Evolutionary conservation across 2,888 invertebrate genomes (phyloP).

Genomic region (Pelosia muscerda): DNA sequence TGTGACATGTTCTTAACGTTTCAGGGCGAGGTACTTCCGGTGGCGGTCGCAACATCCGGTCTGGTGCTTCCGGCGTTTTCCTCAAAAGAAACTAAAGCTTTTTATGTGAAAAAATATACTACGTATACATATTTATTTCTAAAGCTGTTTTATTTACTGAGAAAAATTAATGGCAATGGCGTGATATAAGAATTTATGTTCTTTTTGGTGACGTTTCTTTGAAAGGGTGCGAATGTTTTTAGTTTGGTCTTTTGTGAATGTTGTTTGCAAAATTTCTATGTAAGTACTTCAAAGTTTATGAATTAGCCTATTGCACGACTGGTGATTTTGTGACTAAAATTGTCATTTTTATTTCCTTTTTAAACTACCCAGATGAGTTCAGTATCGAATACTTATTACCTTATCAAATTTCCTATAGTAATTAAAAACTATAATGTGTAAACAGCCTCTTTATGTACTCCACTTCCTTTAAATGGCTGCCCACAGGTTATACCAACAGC

Average conservation of each 20-base stretch:
- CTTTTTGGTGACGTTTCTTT: conserved; percentile 1
- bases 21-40: conserved; percentile 68
- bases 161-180: conserved; percentile 27
- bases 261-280: no score
- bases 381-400: no score
- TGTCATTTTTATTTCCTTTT: no score
- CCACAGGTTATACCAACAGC: not conserved
- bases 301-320: no score
- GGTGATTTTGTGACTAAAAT: no score
- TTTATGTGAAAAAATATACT: conserved; percentile 45
- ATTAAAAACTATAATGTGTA: no score
- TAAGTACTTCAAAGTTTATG: no score
- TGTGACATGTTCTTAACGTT: conserved; percentile 69
- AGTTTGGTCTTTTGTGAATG: no score
- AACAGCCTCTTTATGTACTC: no score
- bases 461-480: no score
- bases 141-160: conserved; percentile 39
- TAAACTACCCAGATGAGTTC: no score
- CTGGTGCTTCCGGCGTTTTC: conserved; percentile 71
- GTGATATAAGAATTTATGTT: conserved; percentile 22
- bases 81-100: conserved; percentile 54
- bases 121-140: conserved; percentile 32
- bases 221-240: not conserved
- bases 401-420: no score
- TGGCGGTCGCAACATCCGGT: conserved; percentile 68